Percentiles rank a stretch among this genome's conserved stretches.
These are phyloP conservation scores for Grantiella picta DNA, from an alignment of 2,113 vertebrate species.

Conservation along the genomic window DNA sequence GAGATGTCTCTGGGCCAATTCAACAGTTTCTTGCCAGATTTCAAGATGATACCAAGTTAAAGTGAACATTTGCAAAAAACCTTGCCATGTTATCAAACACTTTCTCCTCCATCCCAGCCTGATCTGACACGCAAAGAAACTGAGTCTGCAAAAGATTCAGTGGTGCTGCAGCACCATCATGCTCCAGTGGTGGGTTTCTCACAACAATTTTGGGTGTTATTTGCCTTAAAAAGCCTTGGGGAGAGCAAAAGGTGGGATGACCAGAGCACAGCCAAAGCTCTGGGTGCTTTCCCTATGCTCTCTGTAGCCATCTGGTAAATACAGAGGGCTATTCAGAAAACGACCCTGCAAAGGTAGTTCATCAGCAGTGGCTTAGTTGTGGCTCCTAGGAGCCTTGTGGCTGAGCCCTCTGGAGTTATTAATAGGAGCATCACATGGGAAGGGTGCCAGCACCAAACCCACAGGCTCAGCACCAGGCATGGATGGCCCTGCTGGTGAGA, in stretches of 20 bases:
- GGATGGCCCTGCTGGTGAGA: background rate
- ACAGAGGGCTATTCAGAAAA: background rate
- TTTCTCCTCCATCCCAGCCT: background rate
- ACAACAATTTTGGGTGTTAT: background rate
- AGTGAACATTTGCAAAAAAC: background rate
- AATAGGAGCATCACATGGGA: background rate
- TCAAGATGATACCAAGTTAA: background rate
- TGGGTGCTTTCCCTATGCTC: background rate
- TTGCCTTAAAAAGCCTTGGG: background rate
- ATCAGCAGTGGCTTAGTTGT: background rate
- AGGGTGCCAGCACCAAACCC: background rate
- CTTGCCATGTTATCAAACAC: background rate
- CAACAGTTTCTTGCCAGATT: background rate
- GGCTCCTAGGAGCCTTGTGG: background rate
- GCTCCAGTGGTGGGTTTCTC: background rate
- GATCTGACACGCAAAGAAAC: background rate
- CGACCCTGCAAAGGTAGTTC: background rate
- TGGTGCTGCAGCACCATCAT: background rate
- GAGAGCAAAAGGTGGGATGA: background rate
- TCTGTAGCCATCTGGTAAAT: background rate
- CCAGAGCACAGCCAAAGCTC: background rate
- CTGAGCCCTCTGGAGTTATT: background rate
- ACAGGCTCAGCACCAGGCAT: background rate
- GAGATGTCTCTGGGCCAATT: background rate
- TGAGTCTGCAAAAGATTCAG: background rate